Evolutionary conservation across 2,797 vertebrate species (phyloP).

Genomic region (Melopsittacus undulatus): DNA sequence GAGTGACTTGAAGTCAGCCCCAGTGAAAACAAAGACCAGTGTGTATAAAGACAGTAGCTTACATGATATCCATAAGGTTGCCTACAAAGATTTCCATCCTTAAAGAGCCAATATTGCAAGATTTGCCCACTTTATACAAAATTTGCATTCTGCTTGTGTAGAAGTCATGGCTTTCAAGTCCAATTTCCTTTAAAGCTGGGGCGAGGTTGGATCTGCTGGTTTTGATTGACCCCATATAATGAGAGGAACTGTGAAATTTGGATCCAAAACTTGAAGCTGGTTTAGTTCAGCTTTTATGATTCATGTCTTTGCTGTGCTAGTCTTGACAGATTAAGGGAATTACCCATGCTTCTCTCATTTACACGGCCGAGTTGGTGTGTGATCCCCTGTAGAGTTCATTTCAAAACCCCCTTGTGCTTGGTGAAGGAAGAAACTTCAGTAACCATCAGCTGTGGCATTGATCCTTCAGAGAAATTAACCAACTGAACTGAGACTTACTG

Average conservation of each 20-base stretch:
- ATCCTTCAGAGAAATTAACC: conserved; percentile 69
- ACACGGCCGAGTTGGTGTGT: conserved; percentile 36
- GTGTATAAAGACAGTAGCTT: neutral
- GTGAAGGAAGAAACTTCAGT: conserved; percentile 61
- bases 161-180: neutral
- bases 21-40: neutral
- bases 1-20: neutral
- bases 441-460: conserved; percentile 70
- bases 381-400: conserved; percentile 45
- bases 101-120: neutral
- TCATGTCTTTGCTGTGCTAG: conserved; percentile 31
- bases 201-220: accelerated
- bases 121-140: neutral
- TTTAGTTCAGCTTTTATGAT: conserved; percentile 50
- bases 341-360: conserved; percentile 56
- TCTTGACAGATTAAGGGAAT: conserved; percentile 59
- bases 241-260: conserved; percentile 30
- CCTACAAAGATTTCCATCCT: neutral
- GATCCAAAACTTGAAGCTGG: neutral
- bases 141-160: neutral
- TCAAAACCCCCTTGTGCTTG: conserved; percentile 14
- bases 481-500: conserved; percentile 59
- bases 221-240: neutral
- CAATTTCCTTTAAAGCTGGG: neutral
- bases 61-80: neutral